Evolutionary conservation across 1,140 invertebrate species (phyloP).

Genomic region (Cyclargus thomasi): DNA sequence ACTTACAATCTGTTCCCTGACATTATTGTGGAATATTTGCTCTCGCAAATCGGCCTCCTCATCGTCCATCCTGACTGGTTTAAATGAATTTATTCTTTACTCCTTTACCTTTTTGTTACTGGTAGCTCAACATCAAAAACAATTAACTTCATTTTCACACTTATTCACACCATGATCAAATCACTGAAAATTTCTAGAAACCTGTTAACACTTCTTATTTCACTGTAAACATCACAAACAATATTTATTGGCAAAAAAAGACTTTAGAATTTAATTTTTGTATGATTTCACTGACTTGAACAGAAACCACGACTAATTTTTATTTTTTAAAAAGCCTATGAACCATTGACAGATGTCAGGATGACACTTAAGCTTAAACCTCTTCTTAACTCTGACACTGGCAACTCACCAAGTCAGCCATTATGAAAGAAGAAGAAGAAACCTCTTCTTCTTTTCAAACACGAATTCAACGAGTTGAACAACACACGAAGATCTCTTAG

Average conservation of each 20-base stretch:
- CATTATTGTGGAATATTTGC: constrained; percentile 94
- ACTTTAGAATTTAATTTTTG: background rate
- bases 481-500: no score
- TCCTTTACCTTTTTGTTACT: constrained; percentile 42
- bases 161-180: constrained; percentile 30
- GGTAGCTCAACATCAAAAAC: background rate
- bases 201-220: background rate
- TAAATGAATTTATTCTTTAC: constrained; percentile 29
- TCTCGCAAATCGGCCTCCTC: constrained; percentile 85
- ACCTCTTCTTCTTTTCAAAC: no score
- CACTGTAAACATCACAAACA: background rate
- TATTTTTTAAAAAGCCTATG: constrained; percentile 30
- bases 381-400: no score
- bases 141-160: constrained; percentile 48
- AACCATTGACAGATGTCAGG: background rate
- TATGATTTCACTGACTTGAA: constrained; percentile 22
- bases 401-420: no score
- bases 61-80: constrained; percentile 59
- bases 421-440: no score
- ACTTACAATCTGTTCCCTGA: constrained; percentile 94
- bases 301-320: constrained; percentile 49
- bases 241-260: background rate
- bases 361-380: no score
- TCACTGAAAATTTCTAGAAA: constrained; percentile 10
- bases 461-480: no score